Evolutionary conservation across 2,797 vertebrate species (phyloP).

Genomic region (Ataeniobius toweri): DNA sequence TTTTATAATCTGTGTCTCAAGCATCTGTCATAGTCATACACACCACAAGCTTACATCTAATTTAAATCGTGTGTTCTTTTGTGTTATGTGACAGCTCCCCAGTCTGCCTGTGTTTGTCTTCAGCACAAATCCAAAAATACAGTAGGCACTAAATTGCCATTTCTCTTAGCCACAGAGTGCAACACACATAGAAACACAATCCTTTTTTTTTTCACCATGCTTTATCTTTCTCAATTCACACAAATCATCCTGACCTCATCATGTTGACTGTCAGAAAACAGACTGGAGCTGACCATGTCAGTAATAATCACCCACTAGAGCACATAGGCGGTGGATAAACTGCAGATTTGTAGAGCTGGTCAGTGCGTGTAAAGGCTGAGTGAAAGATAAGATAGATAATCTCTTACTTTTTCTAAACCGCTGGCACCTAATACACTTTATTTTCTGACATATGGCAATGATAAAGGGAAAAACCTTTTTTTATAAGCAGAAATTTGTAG

Average conservation of each 20-base stretch:
- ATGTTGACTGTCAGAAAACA: neutral
- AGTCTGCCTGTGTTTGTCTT: slow-evolving; percentile 31
- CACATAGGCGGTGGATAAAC: neutral
- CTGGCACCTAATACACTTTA: slow-evolving; percentile 14
- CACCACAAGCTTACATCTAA: slow-evolving; percentile 38
- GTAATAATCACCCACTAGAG: neutral
- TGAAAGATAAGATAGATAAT: neutral
- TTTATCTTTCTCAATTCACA: slow-evolving; percentile 8
- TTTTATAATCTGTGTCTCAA: slow-evolving; percentile 23
- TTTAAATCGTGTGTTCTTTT: slow-evolving; percentile 44
- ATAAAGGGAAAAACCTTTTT: neutral
- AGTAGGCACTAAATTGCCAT: slow-evolving; percentile 11
- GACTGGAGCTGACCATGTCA: neutral
- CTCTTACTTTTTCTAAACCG: slow-evolving; percentile 3
- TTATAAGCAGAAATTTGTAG: neutral
- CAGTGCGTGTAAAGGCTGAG: neutral
- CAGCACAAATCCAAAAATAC: slow-evolving; percentile 15
- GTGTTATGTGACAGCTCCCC: slow-evolving; percentile 1
- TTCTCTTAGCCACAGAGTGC: slow-evolving; percentile 2
- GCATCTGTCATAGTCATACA: slow-evolving; percentile 37
- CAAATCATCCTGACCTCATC: slow-evolving; percentile 7
- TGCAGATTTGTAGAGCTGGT: slow-evolving; percentile 6
- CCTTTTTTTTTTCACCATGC: neutral
- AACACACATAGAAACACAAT: slow-evolving; percentile 4
- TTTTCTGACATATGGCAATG: slow-evolving; percentile 47